Percentiles rank a stretch among this genome's conserved stretches.
phyloP scores from a whole-genome alignment of 2,113 vertebrate genomes.

The Microtus ochrogaster region DNA sequence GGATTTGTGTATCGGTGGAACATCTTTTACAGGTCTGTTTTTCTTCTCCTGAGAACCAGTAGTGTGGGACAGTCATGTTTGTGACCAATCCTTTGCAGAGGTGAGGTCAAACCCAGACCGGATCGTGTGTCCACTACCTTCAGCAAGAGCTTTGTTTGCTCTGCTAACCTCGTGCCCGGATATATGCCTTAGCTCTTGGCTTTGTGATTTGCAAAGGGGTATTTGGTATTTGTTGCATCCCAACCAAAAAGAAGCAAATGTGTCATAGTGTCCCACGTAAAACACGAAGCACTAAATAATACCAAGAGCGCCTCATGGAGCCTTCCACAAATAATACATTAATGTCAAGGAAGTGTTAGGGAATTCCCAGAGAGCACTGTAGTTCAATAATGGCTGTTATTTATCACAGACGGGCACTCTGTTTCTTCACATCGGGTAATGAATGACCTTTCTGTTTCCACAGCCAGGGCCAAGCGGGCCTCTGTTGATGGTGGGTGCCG shows the following conservation, averaged over 20 bases:
- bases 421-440: conserved; percentile 88
- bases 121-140: not conserved
- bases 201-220: not conserved
- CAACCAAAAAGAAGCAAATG: conserved; percentile 14
- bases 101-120: not conserved
- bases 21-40: not conserved
- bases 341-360: conserved; percentile 76
- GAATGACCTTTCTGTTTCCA: conserved; percentile 90
- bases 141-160: not conserved
- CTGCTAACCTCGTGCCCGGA: not conserved
- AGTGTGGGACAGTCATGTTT: not conserved
- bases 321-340: conserved; percentile 76
- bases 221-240: conserved; percentile 39
- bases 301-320: conserved; percentile 63
- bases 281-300: conserved; percentile 76
- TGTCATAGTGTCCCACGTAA: conserved; percentile 57
- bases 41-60: not conserved
- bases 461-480: conserved; percentile 82
- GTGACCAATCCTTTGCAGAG: not conserved
- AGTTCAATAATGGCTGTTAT: conserved; percentile 88
- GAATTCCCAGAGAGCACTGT: conserved; percentile 84
- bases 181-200: no score
- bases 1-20: not conserved
- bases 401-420: conserved; percentile 87
- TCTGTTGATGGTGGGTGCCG: conserved; percentile 76